Evolutionary conservation across 30 jellyfish, hydroid and myxozoan genomes (phyloP).

Genomic region (Haliclystus octoradiatus): DNA sequence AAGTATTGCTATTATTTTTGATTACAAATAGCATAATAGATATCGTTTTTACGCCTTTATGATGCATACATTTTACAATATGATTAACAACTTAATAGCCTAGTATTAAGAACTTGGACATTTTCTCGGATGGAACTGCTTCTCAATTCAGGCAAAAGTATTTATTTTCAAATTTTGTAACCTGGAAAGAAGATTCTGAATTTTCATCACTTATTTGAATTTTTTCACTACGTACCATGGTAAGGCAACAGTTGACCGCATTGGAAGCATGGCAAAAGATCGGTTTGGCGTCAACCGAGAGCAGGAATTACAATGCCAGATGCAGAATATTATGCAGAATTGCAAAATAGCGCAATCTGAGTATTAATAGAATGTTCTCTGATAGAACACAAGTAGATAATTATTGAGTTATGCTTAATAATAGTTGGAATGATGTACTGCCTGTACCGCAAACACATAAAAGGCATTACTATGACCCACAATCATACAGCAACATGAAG

Average conservation of each 20-base stretch:
- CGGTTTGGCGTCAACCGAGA: constrained; percentile 22
- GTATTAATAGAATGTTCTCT: not conserved
- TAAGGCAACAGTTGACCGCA: constrained; percentile 1
- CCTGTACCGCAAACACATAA: constrained; percentile 19
- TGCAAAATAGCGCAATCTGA: constrained; percentile 11
- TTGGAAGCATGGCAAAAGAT: constrained; percentile 32
- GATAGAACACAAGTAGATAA: constrained; percentile 8
- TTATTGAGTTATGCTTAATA: not conserved
- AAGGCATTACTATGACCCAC: constrained; percentile 6
- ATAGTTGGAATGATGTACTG: constrained; percentile 12
- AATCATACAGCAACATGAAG: constrained; percentile 6
- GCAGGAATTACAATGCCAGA: constrained; percentile 5
- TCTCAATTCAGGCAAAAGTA: constrained; percentile 17
- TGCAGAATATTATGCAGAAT: constrained; percentile 1
- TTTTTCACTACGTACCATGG: not conserved
- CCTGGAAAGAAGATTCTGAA: not conserved
- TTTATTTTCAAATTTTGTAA: not conserved
- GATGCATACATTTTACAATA: constrained; percentile 15
- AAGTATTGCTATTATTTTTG: constrained; percentile 30
- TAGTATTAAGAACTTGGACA: constrained; percentile 8
- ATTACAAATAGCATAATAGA: constrained; percentile 30
- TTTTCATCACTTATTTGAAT: not conserved
- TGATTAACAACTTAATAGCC: constrained; percentile 11
- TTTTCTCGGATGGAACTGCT: constrained; percentile 21
- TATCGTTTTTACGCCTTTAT: constrained; percentile 33